phyloP scores from a whole-genome alignment of 2,113 vertebrate species.

The Campylomormyrus numenius region DNA sequence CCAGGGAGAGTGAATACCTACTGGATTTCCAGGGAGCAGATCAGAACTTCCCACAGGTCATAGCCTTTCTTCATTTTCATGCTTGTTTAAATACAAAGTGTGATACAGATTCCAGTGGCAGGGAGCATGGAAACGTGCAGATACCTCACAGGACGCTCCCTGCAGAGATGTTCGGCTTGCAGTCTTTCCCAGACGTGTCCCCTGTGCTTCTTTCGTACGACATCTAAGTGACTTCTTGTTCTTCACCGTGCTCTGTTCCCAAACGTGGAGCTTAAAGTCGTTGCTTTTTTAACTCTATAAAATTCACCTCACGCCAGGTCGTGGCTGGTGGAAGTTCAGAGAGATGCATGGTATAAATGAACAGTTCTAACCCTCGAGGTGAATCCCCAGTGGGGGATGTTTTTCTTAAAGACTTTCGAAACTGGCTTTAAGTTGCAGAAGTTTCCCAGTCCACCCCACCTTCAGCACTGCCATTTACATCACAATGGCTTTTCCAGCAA shows the following conservation, averaged over 20 bases:
- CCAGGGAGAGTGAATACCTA: background rate
- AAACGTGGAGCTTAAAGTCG: background rate
- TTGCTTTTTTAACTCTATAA: background rate
- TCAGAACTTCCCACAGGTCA: background rate
- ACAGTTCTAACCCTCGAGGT: background rate
- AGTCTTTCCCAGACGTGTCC: background rate
- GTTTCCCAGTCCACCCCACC: slow-evolving; percentile 31
- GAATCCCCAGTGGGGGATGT: background rate
- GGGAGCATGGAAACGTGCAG: background rate
- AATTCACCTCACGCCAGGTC: background rate
- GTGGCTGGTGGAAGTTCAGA: background rate
- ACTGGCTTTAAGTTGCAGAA: slow-evolving; percentile 11
- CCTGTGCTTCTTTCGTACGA: background rate
- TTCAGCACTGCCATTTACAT: slow-evolving; percentile 28
- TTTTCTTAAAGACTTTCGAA: slow-evolving; percentile 5
- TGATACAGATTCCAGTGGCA: background rate
- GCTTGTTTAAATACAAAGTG: background rate
- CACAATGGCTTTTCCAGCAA: slow-evolving; percentile 20
- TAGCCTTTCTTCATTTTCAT: background rate
- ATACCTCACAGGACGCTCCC: background rate
- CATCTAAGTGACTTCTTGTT: background rate
- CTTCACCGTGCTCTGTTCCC: background rate
- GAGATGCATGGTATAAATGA: background rate
- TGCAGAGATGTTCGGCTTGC: background rate
- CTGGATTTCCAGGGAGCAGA: background rate